phyloP scores from a whole-genome alignment of 2,888 invertebrate genomes.

The Pheosia tremula region DNA sequence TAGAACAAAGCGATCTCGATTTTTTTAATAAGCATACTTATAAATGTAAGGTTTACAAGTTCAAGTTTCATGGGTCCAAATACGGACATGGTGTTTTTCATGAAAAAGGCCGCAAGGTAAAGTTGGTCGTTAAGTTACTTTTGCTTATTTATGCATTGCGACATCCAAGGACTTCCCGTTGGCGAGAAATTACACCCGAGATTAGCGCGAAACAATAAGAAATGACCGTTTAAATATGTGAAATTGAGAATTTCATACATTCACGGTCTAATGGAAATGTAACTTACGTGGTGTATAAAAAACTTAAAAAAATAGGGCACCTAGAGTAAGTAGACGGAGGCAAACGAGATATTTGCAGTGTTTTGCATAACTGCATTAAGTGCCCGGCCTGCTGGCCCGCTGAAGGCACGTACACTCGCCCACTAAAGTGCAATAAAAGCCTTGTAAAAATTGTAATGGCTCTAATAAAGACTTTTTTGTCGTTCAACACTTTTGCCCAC shows the following conservation, averaged over 20 bases:
- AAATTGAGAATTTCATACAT: constrained; percentile 36
- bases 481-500: constrained; percentile 40
- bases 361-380: constrained; percentile 72
- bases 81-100: background rate
- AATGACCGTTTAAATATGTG: constrained; percentile 21
- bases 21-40: too few relatives aligned
- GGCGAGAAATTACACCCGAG: background rate
- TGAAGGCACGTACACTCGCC: constrained; percentile 60
- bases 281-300: constrained; percentile 36
- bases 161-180: background rate
- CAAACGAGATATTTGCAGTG: constrained; percentile 61
- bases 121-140: background rate
- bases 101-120: background rate
- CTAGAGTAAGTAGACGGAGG: constrained; percentile 47
- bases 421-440: constrained; percentile 58
- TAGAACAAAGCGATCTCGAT: too few relatives aligned
- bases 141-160: background rate
- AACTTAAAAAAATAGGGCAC: constrained; percentile 38
- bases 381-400: constrained; percentile 48
- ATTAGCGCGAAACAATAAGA: constrained; percentile 6
- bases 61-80: too few relatives aligned
- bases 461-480: constrained; percentile 51
- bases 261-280: constrained; percentile 43
- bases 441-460: constrained; percentile 51
- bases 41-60: too few relatives aligned